Evolutionary conservation across 2,797 vertebrate species (phyloP).

Genomic region (Phataginus tricuspis): DNA sequence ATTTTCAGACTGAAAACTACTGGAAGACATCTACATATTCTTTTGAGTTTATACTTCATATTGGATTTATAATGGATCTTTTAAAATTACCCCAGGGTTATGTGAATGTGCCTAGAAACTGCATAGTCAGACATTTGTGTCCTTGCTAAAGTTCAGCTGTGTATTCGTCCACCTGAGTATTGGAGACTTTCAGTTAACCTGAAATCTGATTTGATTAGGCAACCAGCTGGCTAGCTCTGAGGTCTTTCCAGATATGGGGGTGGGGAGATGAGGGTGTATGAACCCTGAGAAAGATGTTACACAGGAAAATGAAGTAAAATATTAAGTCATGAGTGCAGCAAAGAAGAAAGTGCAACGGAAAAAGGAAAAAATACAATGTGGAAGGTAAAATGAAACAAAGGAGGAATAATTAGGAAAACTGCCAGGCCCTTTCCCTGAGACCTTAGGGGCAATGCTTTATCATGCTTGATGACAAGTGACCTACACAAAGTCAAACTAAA

Average conservation of each 20-base stretch:
- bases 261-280: not conserved
- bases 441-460: conserved; percentile 48
- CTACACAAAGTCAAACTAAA: conserved; percentile 39
- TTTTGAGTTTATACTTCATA: conserved; percentile 64
- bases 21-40: conserved; percentile 66
- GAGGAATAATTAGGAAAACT: conserved; percentile 55
- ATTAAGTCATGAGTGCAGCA: not conserved
- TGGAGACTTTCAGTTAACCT: not conserved
- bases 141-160: not conserved
- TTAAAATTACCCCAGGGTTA: conserved; percentile 44
- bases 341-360: not conserved
- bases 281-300: conserved; percentile 23
- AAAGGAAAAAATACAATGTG: not conserved
- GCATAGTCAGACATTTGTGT: not conserved
- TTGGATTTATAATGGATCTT: conserved; percentile 67
- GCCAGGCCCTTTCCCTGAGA: conserved; percentile 47
- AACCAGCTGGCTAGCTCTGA: not conserved
- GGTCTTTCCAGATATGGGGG: not conserved
- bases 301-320: conserved; percentile 30
- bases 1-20: conserved; percentile 78
- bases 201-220: conserved; percentile 7
- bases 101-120: conserved; percentile 30
- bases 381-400: conserved; percentile 53
- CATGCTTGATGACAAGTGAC: conserved; percentile 58
- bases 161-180: not conserved